Conservation (phyloP, 2,888 invertebrate genomes). For the Sepioteuthis lessoniana region DNA sequence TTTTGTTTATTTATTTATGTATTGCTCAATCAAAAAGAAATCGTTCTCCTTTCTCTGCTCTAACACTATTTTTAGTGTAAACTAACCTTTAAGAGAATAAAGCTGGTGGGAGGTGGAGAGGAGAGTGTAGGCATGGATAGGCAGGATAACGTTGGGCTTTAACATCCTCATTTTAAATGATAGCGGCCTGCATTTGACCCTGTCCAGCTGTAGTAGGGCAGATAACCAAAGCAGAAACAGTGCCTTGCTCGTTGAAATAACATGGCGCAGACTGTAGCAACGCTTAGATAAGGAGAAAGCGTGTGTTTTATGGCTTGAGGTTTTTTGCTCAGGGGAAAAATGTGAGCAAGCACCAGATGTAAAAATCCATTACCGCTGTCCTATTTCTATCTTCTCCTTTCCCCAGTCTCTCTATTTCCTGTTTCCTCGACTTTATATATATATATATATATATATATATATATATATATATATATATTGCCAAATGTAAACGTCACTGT, state of each 20-base stretch:
- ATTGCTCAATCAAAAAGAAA: too few relatives aligned
- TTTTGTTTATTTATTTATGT: neutral
- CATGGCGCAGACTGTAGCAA: neutral
- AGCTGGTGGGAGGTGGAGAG: neutral
- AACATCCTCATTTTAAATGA: neutral
- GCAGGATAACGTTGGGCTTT: neutral
- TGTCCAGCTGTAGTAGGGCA: neutral
- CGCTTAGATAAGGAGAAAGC: neutral
- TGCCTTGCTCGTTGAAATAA: neutral
- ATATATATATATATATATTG: too few relatives aligned
- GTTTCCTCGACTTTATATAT: neutral
- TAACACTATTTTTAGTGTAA: neutral
- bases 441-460: too few relatives aligned
- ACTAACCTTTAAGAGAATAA: neutral
- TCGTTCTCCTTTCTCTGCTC: neutral
- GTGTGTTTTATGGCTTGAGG: conserved; percentile 6
- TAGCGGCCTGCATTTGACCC: conserved; percentile 7
- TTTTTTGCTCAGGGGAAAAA: too few relatives aligned
- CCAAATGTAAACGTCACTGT: too few relatives aligned
- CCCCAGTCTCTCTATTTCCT: neutral
- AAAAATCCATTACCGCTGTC: neutral
- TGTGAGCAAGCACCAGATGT: neutral
- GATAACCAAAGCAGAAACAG: neutral
- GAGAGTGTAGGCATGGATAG: neutral
- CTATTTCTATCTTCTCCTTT: neutral